These are phyloP conservation scores for Gymnothorax reevesii DNA, from an alignment of 2,797 vertebrate genomes.

Conservation along the genomic window DNA sequence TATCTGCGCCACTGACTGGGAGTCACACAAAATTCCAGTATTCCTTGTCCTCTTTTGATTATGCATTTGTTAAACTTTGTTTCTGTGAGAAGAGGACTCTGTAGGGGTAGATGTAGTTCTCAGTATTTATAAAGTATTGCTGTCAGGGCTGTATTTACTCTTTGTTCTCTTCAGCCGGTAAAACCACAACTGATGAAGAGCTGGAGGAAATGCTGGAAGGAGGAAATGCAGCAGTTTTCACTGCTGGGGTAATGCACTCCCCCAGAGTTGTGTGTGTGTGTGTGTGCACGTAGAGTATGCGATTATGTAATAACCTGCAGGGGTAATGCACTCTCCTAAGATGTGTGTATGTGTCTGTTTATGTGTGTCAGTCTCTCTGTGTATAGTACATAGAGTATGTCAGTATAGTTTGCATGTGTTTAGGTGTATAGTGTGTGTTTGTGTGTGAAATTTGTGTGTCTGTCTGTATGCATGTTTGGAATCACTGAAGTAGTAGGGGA, in stretches of 20 bases:
- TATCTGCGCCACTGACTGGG: no score
- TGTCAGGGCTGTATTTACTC: constrained; percentile 16
- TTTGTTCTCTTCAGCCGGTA: constrained; percentile 74
- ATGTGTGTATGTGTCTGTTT: neutral
- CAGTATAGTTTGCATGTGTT: neutral
- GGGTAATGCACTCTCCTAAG: no score
- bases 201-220: constrained; percentile 94
- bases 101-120: no score
- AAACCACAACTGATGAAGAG: constrained; percentile 88
- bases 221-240: constrained; percentile 87
- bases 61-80: neutral
- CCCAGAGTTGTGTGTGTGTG: neutral
- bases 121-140: neutral
- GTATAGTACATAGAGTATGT: no score
- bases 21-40: no score
- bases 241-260: constrained; percentile 73
- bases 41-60: no score
- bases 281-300: constrained; percentile 5
- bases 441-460: neutral
- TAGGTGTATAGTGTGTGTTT: neutral
- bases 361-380: neutral
- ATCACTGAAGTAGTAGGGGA: no score
- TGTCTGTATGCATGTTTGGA: neutral
- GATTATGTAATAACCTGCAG: no score
- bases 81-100: neutral